A percentile compares a stretch with the other conserved stretches of the same genome.
Conservation (phyloP, 2,888 invertebrate species). For the Miltochrista miniata region DNA sequence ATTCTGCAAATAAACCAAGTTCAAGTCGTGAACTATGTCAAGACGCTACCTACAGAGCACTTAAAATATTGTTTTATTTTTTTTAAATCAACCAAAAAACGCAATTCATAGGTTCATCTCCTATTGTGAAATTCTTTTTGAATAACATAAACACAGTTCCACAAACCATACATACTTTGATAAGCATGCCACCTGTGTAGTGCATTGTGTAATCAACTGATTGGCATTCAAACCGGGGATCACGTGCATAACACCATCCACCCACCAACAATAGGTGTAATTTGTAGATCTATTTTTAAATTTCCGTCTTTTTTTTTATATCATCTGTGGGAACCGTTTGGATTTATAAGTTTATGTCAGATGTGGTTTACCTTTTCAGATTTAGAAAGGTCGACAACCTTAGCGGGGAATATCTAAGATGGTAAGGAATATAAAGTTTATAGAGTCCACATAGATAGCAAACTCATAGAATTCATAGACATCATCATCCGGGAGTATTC, state of each 20-base stretch:
- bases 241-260: constrained; percentile 2
- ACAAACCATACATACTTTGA: background rate
- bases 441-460: too few species aligned
- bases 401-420: constrained; percentile 9
- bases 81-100: too few species aligned
- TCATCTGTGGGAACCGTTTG: constrained; percentile 24
- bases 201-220: background rate
- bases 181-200: background rate
- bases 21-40: too few species aligned
- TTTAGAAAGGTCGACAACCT: constrained; percentile 4
- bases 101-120: too few species aligned
- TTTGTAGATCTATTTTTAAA: constrained; percentile 8
- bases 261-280: constrained; percentile 6
- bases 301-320: constrained; percentile 9
- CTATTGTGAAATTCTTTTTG: background rate
- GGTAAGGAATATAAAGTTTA: background rate
- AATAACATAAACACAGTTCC: background rate
- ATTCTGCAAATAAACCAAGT: too few species aligned
- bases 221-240: background rate
- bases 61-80: too few species aligned
- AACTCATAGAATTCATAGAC: too few species aligned
- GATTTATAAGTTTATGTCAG: constrained; percentile 1
- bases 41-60: too few species aligned
- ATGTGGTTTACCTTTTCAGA: constrained; percentile 1
- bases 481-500: too few species aligned